Evolutionary conservation across 2,113 vertebrate species (phyloP).

Genomic region (Nesogale talazaci): DNA sequence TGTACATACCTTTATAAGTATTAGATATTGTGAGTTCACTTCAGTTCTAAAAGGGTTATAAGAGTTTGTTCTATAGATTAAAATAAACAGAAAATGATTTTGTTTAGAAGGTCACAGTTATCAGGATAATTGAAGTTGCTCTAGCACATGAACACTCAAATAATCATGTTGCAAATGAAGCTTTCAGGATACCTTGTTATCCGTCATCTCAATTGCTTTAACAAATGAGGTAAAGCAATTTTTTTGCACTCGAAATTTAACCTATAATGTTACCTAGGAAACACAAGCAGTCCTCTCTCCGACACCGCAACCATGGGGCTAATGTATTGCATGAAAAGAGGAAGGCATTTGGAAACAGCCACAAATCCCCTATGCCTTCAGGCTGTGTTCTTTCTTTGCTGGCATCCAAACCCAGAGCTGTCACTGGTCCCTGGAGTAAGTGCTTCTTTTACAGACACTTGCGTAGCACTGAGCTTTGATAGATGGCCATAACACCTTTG

Average conservation of each 20-base stretch:
- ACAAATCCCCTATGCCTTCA: neutral
- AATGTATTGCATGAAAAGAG: neutral
- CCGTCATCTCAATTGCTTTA: neutral
- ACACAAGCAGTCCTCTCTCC: neutral
- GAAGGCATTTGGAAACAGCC: slow-evolving; percentile 4
- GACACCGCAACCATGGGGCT: neutral
- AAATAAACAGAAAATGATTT: slow-evolving; percentile 22
- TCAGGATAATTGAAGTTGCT: neutral
- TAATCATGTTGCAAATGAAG: neutral
- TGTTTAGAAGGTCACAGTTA: neutral
- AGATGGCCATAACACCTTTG: slow-evolving; percentile 57
- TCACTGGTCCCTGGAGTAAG: neutral
- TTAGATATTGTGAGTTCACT: neutral
- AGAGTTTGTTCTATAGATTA: neutral
- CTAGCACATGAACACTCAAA: neutral
- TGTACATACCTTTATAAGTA: neutral
- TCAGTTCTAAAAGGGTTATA: neutral
- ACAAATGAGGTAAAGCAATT: slow-evolving; percentile 45
- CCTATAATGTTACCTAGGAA: slow-evolving; percentile 4
- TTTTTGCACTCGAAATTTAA: slow-evolving; percentile 50
- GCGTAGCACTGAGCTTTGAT: slow-evolving; percentile 49
- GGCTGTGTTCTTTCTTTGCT: neutral
- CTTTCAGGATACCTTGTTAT: neutral
- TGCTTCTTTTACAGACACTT: neutral
- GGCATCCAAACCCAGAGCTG: neutral